These are phyloP conservation scores for Sinocyclocheilus anshuiensis DNA, from an alignment of 2,113 vertebrate genomes.

Conservation along the genomic window DNA sequence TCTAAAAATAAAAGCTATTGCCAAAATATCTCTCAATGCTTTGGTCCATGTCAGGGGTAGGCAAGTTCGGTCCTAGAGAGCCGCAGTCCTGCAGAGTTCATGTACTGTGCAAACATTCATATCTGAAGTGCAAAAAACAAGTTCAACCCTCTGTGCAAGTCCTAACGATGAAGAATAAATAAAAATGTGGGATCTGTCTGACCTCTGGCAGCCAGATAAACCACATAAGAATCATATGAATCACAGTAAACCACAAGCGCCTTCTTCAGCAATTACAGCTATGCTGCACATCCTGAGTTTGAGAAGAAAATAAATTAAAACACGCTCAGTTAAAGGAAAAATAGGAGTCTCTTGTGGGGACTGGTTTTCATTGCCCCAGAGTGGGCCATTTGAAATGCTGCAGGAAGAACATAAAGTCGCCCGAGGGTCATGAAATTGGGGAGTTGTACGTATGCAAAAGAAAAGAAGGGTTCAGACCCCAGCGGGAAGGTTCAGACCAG, in stretches of 20 bases:
- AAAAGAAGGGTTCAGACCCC: conserved; percentile 78
- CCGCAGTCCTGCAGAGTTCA: too few relatives aligned
- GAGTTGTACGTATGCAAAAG: conserved; percentile 50
- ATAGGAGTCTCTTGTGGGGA: conserved; percentile 60
- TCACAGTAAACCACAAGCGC: conserved; percentile 64
- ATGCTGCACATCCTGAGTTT: conserved; percentile 64
- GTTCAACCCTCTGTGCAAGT: conserved; percentile 34
- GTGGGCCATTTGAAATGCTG: conserved; percentile 67
- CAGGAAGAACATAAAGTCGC: conserved; percentile 63
- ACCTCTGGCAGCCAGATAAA: conserved; percentile 68
- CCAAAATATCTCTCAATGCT: not conserved
- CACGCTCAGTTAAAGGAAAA: conserved; percentile 59
- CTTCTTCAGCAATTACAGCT: conserved; percentile 63
- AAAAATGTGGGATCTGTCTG: conserved; percentile 61
- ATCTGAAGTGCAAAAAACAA: conserved; percentile 2
- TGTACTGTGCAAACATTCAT: not conserved
- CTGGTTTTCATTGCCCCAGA: conserved; percentile 70
- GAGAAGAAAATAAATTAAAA: conserved; percentile 48
- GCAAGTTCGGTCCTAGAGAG: too few relatives aligned
- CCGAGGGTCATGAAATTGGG: conserved; percentile 66
- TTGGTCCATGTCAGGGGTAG: too few relatives aligned
- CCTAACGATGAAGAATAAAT: conserved; percentile 43
- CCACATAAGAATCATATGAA: conserved; percentile 70
- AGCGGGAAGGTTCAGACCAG: conserved; percentile 89
- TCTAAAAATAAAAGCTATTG: too few relatives aligned